phyloP scores from a whole-genome alignment of 2,888 invertebrate species.

The Cerceris rybyensis region DNA sequence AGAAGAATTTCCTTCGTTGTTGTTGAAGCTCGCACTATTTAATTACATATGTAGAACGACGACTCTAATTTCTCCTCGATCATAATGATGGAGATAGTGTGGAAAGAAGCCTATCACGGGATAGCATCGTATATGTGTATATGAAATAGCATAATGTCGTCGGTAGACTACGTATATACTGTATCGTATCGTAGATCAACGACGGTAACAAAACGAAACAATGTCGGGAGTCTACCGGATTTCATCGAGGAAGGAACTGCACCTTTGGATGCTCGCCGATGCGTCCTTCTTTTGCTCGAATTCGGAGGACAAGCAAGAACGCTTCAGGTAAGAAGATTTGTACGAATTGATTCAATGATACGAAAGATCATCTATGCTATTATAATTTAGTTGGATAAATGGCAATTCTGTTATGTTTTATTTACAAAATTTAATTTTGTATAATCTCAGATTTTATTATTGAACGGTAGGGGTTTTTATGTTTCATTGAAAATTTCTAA shows the following conservation, averaged over 20 bases:
- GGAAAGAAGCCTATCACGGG: conserved; percentile 26
- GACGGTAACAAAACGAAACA: conserved; percentile 6
- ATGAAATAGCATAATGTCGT: conserved; percentile 18
- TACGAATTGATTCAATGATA: not conserved
- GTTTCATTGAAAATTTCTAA: too few relatives aligned
- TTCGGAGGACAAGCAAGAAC: not conserved
- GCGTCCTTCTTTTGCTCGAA: not conserved
- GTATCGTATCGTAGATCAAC: conserved; percentile 1
- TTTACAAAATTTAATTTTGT: too few relatives aligned
- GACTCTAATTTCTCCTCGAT: conserved; percentile 24
- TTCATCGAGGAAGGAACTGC: conserved; percentile 11
- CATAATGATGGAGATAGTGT: conserved; percentile 24
- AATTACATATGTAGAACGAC: conserved; percentile 21
- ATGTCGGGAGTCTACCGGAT: conserved; percentile 5
- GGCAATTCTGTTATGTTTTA: not conserved
- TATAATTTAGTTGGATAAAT: not conserved
- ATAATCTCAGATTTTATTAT: too few relatives aligned
- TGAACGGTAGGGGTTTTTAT: too few relatives aligned
- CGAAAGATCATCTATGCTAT: not conserved
- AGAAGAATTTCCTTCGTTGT: not conserved
- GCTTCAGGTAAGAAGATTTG: conserved; percentile 20
- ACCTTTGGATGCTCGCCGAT: conserved; percentile 12
- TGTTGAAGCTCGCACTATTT: conserved; percentile 1
- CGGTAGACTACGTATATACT: not conserved
- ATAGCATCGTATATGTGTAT: conserved; percentile 1